Percentiles rank a stretch among this genome's conserved stretches.
Conservation (phyloP, 2,888 invertebrate species). For the Macaria notata region DNA sequence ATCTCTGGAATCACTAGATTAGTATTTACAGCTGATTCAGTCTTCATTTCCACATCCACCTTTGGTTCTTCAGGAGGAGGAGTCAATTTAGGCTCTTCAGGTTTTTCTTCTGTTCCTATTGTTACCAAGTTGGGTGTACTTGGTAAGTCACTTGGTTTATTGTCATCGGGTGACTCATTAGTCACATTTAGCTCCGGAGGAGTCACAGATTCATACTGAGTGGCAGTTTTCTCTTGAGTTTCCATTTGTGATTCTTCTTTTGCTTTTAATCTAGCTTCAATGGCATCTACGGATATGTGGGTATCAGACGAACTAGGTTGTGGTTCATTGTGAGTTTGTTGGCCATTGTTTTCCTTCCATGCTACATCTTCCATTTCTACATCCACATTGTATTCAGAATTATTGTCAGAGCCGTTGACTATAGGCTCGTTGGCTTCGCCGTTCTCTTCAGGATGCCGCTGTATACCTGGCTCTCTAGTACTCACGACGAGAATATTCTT, state of each 20-base stretch:
- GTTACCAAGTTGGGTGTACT: conserved; percentile 28
- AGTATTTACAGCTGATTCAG: conserved; percentile 32
- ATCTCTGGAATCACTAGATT: conserved; percentile 67
- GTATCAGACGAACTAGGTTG: conserved; percentile 71
- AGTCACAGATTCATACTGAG: conserved; percentile 61
- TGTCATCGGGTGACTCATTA: conserved; percentile 44
- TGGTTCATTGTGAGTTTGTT: conserved; percentile 56
- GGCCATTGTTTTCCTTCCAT: conserved; percentile 69
- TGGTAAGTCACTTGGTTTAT: conserved; percentile 37
- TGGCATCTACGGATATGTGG: conserved; percentile 67
- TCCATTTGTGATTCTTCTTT: conserved; percentile 69
- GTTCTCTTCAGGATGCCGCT: conserved; percentile 84
- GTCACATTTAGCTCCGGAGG: conserved; percentile 57
- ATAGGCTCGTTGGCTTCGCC: conserved; percentile 84
- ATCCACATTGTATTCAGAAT: conserved; percentile 79
- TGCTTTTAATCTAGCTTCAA: conserved; percentile 69
- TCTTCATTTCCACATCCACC: conserved; percentile 55
- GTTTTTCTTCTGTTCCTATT: conserved; percentile 35
- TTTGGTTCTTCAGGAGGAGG: conserved; percentile 42
- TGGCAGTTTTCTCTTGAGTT: conserved; percentile 52
- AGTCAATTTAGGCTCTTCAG: conserved; percentile 33
- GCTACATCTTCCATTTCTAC: conserved; percentile 80
- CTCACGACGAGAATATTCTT: conserved; percentile 96
- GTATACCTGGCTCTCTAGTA: conserved; percentile 86
- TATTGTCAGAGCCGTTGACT: conserved; percentile 83